Conservation (phyloP, 2,113 vertebrate genomes). For the Callospermophilus lateralis region DNA sequence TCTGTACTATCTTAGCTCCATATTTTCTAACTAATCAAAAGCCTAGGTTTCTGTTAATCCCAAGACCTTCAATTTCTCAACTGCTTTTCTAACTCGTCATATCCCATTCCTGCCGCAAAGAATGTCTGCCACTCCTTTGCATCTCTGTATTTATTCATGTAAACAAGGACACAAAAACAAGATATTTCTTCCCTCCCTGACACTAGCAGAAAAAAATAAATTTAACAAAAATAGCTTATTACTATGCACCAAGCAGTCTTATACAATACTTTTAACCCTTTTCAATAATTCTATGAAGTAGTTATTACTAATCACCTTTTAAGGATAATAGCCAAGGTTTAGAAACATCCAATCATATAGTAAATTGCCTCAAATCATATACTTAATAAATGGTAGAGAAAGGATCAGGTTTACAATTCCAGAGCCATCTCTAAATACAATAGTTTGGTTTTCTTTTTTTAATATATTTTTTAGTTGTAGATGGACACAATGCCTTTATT, state of each 20-base stretch:
- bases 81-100: slow-evolving; percentile 27
- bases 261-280: not conserved
- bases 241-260: not conserved
- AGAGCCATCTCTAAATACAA: slow-evolving; percentile 20
- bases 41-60: slow-evolving; percentile 16
- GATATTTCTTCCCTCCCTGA: not conserved
- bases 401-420: slow-evolving; percentile 9
- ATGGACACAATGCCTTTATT: too few species aligned
- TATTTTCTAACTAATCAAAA: slow-evolving; percentile 47
- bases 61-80: slow-evolving; percentile 36
- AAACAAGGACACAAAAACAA: slow-evolving; percentile 48
- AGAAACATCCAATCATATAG: slow-evolving; percentile 43
- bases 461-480: too few species aligned
- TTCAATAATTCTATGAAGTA: slow-evolving; percentile 38
- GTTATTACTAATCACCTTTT: slow-evolving; percentile 36
- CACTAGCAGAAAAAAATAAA: slow-evolving; percentile 5
- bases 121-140: not conserved
- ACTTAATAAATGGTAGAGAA: slow-evolving; percentile 21
- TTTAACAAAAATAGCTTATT: slow-evolving; percentile 35
- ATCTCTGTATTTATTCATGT: slow-evolving; percentile 7
- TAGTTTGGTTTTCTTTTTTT: too few species aligned
- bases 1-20: not conserved
- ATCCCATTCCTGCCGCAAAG: not conserved
- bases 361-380: not conserved
- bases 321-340: slow-evolving; percentile 53